Evolutionary conservation across 2,888 invertebrate genomes (phyloP).

Genomic region (Metalampra italica): DNA sequence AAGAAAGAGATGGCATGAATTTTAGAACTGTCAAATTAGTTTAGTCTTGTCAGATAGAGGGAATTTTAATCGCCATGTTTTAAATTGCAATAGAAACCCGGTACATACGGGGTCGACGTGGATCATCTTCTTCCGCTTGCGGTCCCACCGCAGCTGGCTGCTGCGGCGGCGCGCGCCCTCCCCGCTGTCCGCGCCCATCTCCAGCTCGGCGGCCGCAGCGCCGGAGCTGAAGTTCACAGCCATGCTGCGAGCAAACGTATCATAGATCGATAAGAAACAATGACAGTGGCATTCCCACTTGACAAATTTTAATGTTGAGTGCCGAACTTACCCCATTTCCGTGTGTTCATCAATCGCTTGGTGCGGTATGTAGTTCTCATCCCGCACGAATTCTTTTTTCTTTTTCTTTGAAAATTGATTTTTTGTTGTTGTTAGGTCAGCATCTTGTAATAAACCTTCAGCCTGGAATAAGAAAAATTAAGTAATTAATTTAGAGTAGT

Average conservation of each 20-base stretch:
- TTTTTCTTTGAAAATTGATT: constrained; percentile 60
- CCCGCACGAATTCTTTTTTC: constrained; percentile 79
- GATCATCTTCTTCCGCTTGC: constrained; percentile 97
- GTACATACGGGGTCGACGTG: constrained; percentile 79
- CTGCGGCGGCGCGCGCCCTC: constrained; percentile 79
- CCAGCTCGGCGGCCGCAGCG: constrained; percentile 88
- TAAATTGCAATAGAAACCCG: too few relatives aligned
- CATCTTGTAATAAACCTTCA: constrained; percentile 45
- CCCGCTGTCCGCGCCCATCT: constrained; percentile 89
- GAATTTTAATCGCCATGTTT: too few relatives aligned
- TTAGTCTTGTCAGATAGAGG: too few relatives aligned
- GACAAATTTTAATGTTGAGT: too few relatives aligned
- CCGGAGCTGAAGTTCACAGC: constrained; percentile 90
- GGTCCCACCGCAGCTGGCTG: constrained; percentile 91
- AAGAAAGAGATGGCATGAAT: too few relatives aligned
- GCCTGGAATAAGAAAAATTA: constrained; percentile 41
- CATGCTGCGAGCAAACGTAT: constrained; percentile 64
- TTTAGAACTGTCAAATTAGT: too few relatives aligned
- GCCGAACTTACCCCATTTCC: constrained; percentile 83
- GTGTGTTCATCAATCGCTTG: constrained; percentile 90
- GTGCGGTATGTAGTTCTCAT: constrained; percentile 93
- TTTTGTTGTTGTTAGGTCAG: constrained; percentile 14
- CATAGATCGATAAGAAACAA: not conserved
- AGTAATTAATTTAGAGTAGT: too few relatives aligned
- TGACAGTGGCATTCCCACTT: too few relatives aligned